Evolutionary conservation across 1,140 invertebrate genomes (phyloP).

Genomic region (Leguminivora glycinivorella): DNA sequence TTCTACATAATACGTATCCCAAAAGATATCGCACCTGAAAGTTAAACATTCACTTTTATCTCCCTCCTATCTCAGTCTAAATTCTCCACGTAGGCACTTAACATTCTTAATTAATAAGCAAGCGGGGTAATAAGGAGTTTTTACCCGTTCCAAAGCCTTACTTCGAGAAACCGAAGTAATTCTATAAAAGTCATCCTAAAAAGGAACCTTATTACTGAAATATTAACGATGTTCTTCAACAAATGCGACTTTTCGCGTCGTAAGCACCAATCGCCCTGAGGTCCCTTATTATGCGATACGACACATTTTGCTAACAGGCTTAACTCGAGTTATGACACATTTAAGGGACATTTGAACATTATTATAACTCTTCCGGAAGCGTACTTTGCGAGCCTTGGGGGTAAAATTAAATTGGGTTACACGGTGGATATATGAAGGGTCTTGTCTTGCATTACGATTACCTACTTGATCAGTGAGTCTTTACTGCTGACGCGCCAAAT

Average conservation of each 20-base stretch:
- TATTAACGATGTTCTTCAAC: neutral
- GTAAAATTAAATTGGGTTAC: constrained; percentile 13
- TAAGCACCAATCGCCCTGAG: neutral
- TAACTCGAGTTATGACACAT: constrained; percentile 22
- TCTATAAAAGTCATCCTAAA: neutral
- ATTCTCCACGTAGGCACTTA: constrained; percentile 8
- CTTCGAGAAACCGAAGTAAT: neutral
- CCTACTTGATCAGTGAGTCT: neutral
- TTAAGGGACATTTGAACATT: constrained; percentile 19
- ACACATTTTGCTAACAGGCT: constrained; percentile 8
- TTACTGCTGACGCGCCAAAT: too few species aligned
- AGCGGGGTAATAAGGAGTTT: neutral
- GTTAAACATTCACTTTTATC: neutral
- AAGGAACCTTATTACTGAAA: neutral
- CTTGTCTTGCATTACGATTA: neutral
- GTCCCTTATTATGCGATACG: neutral
- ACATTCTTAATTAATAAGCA: constrained; percentile 20
- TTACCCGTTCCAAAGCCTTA: constrained; percentile 12
- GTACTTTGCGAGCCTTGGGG: neutral
- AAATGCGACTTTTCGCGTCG: neutral
- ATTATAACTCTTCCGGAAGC: constrained; percentile 20
- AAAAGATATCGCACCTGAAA: neutral
- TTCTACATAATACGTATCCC: too few species aligned
- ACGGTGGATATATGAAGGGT: neutral
- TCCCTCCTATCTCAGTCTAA: neutral